These are phyloP conservation scores for Bradypodion pumilum DNA, from an alignment of 2,797 vertebrate genomes.

Conservation along the genomic window DNA sequence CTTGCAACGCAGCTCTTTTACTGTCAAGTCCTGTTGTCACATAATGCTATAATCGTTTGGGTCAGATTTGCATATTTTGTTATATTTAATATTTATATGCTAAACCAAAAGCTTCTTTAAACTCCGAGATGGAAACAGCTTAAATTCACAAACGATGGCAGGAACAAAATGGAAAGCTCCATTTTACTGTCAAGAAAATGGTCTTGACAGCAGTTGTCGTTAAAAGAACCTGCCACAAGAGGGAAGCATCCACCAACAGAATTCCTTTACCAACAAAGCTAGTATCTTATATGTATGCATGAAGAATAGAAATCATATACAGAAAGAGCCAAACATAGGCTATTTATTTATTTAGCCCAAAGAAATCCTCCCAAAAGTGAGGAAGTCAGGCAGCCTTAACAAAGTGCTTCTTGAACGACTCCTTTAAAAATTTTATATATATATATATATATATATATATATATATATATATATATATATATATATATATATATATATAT, in stretches of 20 bases:
- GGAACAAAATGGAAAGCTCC: not conserved
- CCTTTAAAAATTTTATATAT: too few species aligned
- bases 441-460: too few species aligned
- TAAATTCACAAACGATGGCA: not conserved
- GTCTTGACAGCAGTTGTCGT: not conserved
- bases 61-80: slow-evolving; percentile 14
- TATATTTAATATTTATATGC: slow-evolving; percentile 2
- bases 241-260: slow-evolving; percentile 69
- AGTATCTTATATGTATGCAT: slow-evolving; percentile 20
- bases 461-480: too few species aligned
- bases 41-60: not conserved
- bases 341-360: too few species aligned
- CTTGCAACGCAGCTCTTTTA: not conserved
- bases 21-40: not conserved
- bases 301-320: slow-evolving; percentile 46
- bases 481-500: slow-evolving; percentile 19
- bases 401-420: too few species aligned
- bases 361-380: too few species aligned
- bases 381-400: too few species aligned
- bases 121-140: not conserved
- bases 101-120: not conserved
- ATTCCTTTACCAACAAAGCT: slow-evolving; percentile 7
- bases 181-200: accelerated
- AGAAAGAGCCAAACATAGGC: too few species aligned
- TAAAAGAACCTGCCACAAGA: slow-evolving; percentile 42